A percentile compares a stretch with the other conserved stretches of the same genome.
These are phyloP conservation scores for Oreortyx pictus DNA, from an alignment of 2,797 vertebrate species.

Conservation along the genomic window DNA sequence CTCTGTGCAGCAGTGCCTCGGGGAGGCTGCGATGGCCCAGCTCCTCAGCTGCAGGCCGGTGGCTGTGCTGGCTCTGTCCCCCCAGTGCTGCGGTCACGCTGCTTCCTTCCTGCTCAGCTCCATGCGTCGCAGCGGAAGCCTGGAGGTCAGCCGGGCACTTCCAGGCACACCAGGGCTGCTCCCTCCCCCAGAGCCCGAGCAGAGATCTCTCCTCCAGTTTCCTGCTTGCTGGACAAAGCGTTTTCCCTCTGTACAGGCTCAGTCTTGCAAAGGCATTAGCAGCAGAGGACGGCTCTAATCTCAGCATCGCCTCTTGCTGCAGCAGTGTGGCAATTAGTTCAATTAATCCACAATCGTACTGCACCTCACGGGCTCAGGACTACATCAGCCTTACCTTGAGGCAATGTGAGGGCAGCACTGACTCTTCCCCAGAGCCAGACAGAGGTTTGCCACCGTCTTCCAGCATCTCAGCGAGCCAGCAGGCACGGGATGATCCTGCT, in stretches of 20 bases:
- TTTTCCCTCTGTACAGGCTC: not conserved
- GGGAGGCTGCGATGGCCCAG: not conserved
- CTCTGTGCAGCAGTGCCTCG: not conserved
- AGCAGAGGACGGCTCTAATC: not conserved
- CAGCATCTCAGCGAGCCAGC: not conserved
- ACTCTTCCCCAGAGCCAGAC: not conserved
- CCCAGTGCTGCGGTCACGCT: not conserved
- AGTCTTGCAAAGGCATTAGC: not conserved
- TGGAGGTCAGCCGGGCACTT: not conserved
- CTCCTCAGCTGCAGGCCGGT: accelerated
- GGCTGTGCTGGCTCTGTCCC: not conserved
- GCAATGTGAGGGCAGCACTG: not conserved
- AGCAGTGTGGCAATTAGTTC: accelerated
- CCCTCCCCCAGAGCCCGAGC: conserved; percentile 74
- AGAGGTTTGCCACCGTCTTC: not conserved
- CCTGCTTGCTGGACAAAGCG: conserved; percentile 70
- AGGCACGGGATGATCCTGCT: not conserved
- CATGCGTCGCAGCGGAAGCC: not conserved
- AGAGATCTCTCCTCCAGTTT: conserved; percentile 85
- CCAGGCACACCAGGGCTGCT: conserved; percentile 12
- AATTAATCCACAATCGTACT: not conserved
- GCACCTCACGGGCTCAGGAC: not conserved
- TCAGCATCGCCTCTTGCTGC: not conserved
- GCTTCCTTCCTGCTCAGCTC: conserved; percentile 44
- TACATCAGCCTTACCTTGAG: not conserved